Percentiles rank a stretch among this genome's conserved stretches.
Conservation (phyloP, 2,888 invertebrate genomes). For the Yponomeuta cagnagella region DNA sequence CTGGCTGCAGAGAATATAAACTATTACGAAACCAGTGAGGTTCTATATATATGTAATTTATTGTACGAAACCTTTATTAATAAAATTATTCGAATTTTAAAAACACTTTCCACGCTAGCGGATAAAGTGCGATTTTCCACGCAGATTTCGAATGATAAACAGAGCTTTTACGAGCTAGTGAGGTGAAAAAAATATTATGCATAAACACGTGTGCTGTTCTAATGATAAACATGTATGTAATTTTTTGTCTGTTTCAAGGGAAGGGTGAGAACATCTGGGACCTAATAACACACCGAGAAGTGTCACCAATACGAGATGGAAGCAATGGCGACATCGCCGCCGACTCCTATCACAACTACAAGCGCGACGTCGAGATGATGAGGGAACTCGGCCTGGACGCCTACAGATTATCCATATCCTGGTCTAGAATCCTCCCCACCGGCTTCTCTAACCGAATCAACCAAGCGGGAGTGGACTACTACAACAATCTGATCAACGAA, state of each 20-base stretch:
- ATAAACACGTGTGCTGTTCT: no score
- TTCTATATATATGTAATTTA: no score
- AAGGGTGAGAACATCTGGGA: conserved; percentile 80
- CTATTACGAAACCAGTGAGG: no score
- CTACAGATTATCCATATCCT: conserved; percentile 75
- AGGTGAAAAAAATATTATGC: no score
- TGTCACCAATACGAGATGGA: conserved; percentile 64
- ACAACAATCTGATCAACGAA: conserved; percentile 78
- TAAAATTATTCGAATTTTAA: no score
- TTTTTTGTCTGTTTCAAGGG: conserved; percentile 35
- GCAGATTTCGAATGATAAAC: no score
- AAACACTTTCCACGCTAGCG: no score
- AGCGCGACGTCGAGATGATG: conserved; percentile 69
- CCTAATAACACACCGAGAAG: conserved; percentile 61
- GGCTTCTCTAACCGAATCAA: conserved; percentile 72
- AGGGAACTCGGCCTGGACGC: conserved; percentile 57
- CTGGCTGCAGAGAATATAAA: no score
- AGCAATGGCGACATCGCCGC: conserved; percentile 76
- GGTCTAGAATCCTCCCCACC: conserved; percentile 78
- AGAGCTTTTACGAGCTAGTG: no score
- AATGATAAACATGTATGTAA: no score
- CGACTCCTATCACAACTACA: conserved; percentile 77
- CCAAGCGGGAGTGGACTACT: conserved; percentile 77
- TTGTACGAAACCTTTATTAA: no score
- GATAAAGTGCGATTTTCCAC: no score